These are phyloP conservation scores for Lathamus discolor DNA, from an alignment of 2,113 vertebrate genomes.

Conservation along the genomic window DNA sequence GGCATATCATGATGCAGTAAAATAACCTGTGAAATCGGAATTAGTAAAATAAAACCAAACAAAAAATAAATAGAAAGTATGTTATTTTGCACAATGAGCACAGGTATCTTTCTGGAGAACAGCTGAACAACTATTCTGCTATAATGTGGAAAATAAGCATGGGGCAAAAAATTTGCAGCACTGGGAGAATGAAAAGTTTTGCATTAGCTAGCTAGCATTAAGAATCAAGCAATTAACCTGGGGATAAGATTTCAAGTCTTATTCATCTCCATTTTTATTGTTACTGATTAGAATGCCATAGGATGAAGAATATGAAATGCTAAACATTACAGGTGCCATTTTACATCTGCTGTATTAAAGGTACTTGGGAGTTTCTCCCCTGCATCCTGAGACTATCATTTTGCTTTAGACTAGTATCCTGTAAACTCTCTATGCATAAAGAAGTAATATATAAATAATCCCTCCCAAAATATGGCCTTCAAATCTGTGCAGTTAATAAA, in stretches of 20 bases:
- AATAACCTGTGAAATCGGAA: neutral
- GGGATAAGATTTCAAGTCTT: neutral
- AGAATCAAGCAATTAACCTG: neutral
- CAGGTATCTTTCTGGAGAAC: neutral
- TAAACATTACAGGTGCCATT: neutral
- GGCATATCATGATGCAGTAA: neutral
- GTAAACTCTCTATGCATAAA: neutral
- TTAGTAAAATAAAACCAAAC: neutral
- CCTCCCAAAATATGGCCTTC: neutral
- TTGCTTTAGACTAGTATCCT: neutral
- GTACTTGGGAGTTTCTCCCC: neutral
- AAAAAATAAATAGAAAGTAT: neutral
- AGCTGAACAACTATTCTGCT: neutral
- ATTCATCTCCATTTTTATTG: neutral
- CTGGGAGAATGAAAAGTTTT: neutral
- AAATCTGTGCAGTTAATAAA: neutral
- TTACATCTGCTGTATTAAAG: neutral
- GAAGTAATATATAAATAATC: neutral
- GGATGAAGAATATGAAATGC: neutral
- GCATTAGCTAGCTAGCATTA: neutral
- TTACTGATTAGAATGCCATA: neutral
- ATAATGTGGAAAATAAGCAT: neutral
- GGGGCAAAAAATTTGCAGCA: neutral
- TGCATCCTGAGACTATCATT: neutral
- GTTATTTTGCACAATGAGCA: neutral